These are phyloP conservation scores for Porites divaricata DNA, from an alignment of 92 coral and sea anemone species.

Conservation along the genomic window DNA sequence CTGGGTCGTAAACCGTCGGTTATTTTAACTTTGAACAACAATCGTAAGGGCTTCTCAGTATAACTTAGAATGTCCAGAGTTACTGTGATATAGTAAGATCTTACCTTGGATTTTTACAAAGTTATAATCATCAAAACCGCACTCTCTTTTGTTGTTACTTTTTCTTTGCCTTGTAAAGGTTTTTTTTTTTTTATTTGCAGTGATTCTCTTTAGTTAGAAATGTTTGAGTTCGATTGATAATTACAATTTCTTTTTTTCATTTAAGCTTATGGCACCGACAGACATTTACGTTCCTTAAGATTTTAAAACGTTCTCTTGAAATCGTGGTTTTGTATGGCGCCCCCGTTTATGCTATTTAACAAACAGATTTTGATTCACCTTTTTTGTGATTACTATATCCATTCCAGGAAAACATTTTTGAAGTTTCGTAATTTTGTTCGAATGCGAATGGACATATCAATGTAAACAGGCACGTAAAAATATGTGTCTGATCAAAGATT, in stretches of 20 bases:
- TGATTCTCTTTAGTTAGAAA: background rate
- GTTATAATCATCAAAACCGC: background rate
- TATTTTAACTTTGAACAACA: background rate
- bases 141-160: background rate
- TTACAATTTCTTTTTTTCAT: background rate
- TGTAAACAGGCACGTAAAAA: background rate
- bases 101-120: background rate
- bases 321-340: background rate
- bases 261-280: background rate
- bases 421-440: background rate
- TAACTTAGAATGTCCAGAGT: background rate
- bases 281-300: background rate
- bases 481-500: background rate
- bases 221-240: background rate
- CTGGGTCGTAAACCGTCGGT: background rate
- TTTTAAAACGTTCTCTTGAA: too few relatives aligned
- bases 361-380: background rate
- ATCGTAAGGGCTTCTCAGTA: background rate
- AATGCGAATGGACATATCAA: conserved; percentile 21
- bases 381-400: background rate
- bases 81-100: background rate
- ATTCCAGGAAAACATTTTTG: background rate
- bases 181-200: background rate
- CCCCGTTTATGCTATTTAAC: background rate
- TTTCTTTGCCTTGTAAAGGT: background rate